Percentiles rank a stretch among this genome's conserved stretches.
Conservation (phyloP, 2,888 invertebrate species). For the Falcaria lacertinaria region DNA sequence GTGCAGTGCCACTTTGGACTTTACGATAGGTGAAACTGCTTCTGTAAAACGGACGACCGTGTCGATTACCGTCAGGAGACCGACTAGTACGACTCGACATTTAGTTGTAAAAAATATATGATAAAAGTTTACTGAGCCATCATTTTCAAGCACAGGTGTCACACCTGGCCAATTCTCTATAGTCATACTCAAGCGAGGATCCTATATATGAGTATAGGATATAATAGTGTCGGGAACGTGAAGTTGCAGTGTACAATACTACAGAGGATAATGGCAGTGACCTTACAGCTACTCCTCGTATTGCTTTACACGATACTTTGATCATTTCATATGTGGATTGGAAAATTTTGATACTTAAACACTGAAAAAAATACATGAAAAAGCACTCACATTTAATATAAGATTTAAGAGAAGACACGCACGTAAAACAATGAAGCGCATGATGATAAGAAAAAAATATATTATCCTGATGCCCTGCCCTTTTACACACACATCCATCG, state of each 20-base stretch:
- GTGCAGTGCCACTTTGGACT: no score
- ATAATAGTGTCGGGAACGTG: slow-evolving; percentile 44
- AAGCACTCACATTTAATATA: neutral
- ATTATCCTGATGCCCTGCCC: no score
- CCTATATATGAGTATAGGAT: slow-evolving; percentile 12
- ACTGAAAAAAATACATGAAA: no score
- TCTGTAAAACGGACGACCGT: no score
- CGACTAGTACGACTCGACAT: no score
- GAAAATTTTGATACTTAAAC: slow-evolving; percentile 36
- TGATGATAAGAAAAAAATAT: no score
- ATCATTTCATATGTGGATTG: slow-evolving; percentile 35
- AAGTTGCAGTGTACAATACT: slow-evolving; percentile 40
- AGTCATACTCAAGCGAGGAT: neutral
- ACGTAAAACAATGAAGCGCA: no score
- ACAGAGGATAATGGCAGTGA: slow-evolving; percentile 49
- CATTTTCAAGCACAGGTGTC: neutral
- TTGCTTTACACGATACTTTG: slow-evolving; percentile 50
- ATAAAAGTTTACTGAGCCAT: neutral
- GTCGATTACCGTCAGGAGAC: no score
- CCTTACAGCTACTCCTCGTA: slow-evolving; percentile 61
- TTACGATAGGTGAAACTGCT: no score
- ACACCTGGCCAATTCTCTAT: neutral
- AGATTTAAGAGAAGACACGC: no score
- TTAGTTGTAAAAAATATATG: no score
- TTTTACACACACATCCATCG: no score